Conservation (phyloP, 2,888 invertebrate species). For the Drosophila pseudotakahashii region DNA sequence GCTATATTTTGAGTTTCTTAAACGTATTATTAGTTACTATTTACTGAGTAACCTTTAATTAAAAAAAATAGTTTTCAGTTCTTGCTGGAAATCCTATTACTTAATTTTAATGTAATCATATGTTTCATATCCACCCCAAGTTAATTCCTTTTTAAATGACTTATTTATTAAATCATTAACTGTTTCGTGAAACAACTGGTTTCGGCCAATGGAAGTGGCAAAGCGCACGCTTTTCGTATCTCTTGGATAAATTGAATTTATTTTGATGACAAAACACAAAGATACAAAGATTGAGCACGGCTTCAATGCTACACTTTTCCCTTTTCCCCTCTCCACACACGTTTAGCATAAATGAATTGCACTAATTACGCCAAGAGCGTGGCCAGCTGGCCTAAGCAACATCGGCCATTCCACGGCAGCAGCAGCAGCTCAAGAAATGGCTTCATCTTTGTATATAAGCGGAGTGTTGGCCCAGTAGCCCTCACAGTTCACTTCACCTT, state of each 20-base stretch:
- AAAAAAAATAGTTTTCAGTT: too few species aligned
- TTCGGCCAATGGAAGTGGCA: slow-evolving; percentile 4
- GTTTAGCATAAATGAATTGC: slow-evolving; percentile 75
- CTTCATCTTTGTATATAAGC: slow-evolving; percentile 65
- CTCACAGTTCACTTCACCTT: slow-evolving; percentile 63
- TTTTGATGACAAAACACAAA: slow-evolving; percentile 68
- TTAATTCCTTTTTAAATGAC: slow-evolving; percentile 10
- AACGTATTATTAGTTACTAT: too few species aligned
- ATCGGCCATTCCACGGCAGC: neutral
- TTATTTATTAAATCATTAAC: slow-evolving; percentile 7
- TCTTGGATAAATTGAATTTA: slow-evolving; percentile 52
- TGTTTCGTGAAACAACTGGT: slow-evolving; percentile 14
- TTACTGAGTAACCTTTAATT: too few species aligned
- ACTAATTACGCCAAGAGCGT: slow-evolving; percentile 66
- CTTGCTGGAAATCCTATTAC: neutral
- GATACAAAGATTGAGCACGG: slow-evolving; percentile 39
- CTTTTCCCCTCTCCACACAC: slow-evolving; percentile 50
- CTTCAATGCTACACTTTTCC: slow-evolving; percentile 64
- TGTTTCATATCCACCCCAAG: too few species aligned
- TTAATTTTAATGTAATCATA: neutral
- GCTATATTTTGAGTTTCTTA: too few species aligned
- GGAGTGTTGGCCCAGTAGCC: slow-evolving; percentile 45
- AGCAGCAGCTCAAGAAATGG: slow-evolving; percentile 5
- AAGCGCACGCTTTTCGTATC: slow-evolving; percentile 43
- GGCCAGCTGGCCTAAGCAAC: slow-evolving; percentile 16